Percentiles rank a stretch among this genome's conserved stretches.
Evolutionary conservation across 92 coral and sea anemone genomes (phyloP).

Genomic region (Porites lobata): DNA sequence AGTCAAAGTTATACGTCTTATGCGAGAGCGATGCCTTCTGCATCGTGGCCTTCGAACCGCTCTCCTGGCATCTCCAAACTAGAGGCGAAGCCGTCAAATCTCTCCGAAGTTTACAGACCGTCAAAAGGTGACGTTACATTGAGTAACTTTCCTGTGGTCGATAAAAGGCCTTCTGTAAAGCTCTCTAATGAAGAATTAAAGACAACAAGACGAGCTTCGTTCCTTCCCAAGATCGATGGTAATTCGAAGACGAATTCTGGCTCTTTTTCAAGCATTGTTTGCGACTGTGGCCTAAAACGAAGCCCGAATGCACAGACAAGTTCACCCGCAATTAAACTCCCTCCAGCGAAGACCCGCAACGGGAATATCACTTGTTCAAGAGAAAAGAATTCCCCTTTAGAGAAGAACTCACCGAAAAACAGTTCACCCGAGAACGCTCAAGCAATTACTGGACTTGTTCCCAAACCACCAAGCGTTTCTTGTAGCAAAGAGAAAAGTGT

Average conservation of each 20-base stretch:
- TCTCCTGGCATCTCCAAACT: constrained; percentile 58
- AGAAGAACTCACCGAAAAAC: constrained; percentile 12
- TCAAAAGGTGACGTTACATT: constrained; percentile 53
- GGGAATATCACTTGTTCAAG: constrained; percentile 47
- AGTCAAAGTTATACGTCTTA: constrained; percentile 52
- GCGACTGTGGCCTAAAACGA: constrained; percentile 56
- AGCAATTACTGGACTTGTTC: constrained; percentile 21
- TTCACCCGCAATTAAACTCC: constrained; percentile 59
- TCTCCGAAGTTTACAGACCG: constrained; percentile 70
- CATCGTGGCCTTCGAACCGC: constrained; percentile 45
- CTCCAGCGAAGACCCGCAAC: constrained; percentile 62
- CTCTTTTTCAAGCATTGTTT: constrained; percentile 54
- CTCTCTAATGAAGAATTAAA: constrained; percentile 71
- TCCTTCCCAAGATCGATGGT: constrained; percentile 88
- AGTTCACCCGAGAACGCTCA: constrained; percentile 10
- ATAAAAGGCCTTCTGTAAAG: constrained; percentile 40
- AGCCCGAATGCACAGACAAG: constrained; percentile 57
- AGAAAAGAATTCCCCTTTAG: neutral
- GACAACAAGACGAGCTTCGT: constrained; percentile 65
- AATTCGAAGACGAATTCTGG: constrained; percentile 66
- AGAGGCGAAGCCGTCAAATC: constrained; percentile 53
- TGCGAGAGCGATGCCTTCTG: constrained; percentile 34
- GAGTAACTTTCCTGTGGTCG: constrained; percentile 54
- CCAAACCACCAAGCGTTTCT: constrained; percentile 65
- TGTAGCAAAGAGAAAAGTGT: constrained; percentile 21